Conservation (phyloP, 1,140 invertebrate species). For the Solenopsis invicta region DNA sequence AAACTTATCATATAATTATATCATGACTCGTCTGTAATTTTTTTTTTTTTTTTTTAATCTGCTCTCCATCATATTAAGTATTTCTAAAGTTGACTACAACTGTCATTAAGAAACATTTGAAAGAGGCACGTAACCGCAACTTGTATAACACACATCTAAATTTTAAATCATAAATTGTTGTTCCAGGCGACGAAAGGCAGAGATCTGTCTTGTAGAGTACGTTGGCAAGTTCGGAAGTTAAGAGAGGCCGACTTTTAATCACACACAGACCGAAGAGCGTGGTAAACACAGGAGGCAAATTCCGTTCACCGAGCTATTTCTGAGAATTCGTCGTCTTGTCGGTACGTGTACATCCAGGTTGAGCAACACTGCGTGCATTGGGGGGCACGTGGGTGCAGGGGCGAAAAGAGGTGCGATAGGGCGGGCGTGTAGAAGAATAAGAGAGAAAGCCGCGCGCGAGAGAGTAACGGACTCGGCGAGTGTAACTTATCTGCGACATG, state of each 20-base stretch:
- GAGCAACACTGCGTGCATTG: slow-evolving; percentile 25
- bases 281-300: slow-evolving; percentile 36
- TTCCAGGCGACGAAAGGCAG: slow-evolving; percentile 2
- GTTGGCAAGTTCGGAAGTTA: not conserved
- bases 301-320: slow-evolving; percentile 23
- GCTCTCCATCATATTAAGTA: not conserved
- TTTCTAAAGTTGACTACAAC: not conserved
- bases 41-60: not conserved
- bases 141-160: not conserved
- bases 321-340: slow-evolving; percentile 19
- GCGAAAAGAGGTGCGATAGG: slow-evolving; percentile 21
- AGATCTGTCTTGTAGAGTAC: slow-evolving; percentile 1
- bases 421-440: slow-evolving; percentile 23
- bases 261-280: not conserved
- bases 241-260: slow-evolving; percentile 38
- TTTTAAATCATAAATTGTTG: slow-evolving; percentile 23
- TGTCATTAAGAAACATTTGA: not conserved
- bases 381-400: slow-evolving; percentile 14
- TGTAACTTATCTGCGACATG: slow-evolving; percentile 73
- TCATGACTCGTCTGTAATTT: not conserved
- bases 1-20: not conserved
- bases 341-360: slow-evolving; percentile 25
- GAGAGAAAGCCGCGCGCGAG: slow-evolving; percentile 14
- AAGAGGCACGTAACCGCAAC: not conserved
- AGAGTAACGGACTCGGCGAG: slow-evolving; percentile 66